These are phyloP conservation scores for Oscheius sp. DNA, from an alignment of 2,888 invertebrate genomes.

Conservation along the genomic window DNA sequence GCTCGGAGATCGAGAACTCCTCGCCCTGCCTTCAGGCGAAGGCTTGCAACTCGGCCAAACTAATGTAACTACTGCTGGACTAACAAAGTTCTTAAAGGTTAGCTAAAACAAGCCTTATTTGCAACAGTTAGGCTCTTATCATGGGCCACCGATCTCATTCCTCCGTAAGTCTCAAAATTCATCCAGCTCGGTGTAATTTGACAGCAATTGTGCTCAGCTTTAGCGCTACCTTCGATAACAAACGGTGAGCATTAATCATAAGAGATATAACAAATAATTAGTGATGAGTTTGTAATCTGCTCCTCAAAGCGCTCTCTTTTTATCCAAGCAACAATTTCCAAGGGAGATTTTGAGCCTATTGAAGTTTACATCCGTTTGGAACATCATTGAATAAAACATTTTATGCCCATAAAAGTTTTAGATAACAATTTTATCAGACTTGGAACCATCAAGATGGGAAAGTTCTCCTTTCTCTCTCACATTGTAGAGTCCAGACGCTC, in stretches of 20 bases:
- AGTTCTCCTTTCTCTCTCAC: background rate
- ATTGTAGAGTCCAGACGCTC: constrained; percentile 2
- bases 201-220: background rate
- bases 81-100: background rate
- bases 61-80: background rate
- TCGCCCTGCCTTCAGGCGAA: too few species aligned
- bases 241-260: background rate
- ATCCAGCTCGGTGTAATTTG: background rate
- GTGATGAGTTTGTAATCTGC: background rate
- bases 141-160: background rate
- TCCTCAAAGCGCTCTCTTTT: background rate
- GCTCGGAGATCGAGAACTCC: too few species aligned
- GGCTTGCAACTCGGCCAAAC: background rate
- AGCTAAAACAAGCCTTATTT: background rate
- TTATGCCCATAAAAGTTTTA: too few species aligned
- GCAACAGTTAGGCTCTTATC: background rate
- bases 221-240: background rate
- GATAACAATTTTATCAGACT: too few species aligned
- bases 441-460: constrained; percentile 17
- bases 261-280: background rate
- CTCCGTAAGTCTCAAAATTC: background rate
- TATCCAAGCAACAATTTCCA: background rate
- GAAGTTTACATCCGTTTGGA: background rate
- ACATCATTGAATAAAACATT: background rate
- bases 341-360: background rate